phyloP scores from a whole-genome alignment of 1,140 invertebrate genomes.

The Rhizoglyphus robini region DNA sequence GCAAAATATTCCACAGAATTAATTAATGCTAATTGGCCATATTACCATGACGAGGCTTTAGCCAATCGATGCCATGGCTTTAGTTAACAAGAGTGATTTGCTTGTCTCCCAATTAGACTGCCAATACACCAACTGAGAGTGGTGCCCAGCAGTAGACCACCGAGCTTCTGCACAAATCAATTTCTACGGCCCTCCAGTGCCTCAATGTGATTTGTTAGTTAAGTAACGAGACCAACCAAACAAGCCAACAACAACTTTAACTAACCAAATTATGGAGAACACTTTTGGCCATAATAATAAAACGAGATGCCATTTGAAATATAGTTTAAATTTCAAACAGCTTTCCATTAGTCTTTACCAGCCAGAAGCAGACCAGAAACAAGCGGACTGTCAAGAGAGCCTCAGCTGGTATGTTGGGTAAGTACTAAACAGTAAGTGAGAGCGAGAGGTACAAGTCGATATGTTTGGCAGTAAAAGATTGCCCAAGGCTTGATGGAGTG shows the following conservation, averaged over 20 bases:
- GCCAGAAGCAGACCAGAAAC: not conserved
- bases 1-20: no score
- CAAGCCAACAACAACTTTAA: not conserved
- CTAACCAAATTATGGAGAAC: constrained; percentile 4
- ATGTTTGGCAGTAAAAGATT: constrained; percentile 3
- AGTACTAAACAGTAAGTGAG: not conserved
- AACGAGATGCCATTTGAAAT: not conserved
- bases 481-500: not conserved
- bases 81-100: no score
- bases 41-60: no score
- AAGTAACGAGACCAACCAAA: no score
- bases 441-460: not conserved
- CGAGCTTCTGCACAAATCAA: no score
- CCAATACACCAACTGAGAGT: no score
- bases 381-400: not conserved
- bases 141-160: no score
- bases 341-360: not conserved
- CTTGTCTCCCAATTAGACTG: no score
- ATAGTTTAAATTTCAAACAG: constrained; percentile 8
- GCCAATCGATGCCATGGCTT: no score
- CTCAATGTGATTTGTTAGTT: no score
- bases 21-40: no score
- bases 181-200: no score
- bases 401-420: constrained; percentile 1
- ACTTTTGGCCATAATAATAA: constrained; percentile 1